Evolutionary conservation across 2,797 vertebrate species (phyloP).

Genomic region (Hylomyscus alleni): DNA sequence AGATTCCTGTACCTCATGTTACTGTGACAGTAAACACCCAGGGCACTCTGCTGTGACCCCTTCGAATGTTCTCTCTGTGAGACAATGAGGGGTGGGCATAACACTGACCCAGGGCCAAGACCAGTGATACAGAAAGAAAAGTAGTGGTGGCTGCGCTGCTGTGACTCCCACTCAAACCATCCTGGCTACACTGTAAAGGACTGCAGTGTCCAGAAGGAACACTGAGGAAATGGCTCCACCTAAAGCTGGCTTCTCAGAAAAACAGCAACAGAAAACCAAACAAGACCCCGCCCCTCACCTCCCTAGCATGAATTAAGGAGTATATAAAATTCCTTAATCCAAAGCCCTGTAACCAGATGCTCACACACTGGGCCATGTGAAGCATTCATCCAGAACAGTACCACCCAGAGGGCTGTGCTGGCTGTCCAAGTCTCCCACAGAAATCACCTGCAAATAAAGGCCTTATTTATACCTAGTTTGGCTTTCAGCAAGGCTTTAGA

Average conservation of each 20-base stretch:
- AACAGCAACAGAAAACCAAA: background rate
- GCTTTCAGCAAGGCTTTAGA: slow-evolving; percentile 53
- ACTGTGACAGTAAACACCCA: background rate
- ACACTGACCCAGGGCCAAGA: background rate
- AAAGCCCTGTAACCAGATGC: background rate
- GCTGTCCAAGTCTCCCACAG: slow-evolving; percentile 23
- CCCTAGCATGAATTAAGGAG: slow-evolving; percentile 6
- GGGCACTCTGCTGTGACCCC: background rate
- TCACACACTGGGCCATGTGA: slow-evolving; percentile 39
- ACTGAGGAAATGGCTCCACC: slow-evolving; percentile 79
- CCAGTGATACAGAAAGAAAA: background rate
- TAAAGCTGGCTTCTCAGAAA: slow-evolving; percentile 79
- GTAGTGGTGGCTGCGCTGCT: background rate
- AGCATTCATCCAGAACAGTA: slow-evolving; percentile 39
- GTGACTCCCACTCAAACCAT: background rate
- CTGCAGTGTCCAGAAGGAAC: slow-evolving; percentile 39
- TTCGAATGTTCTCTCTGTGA: rapidly evolving
- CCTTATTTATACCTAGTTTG: slow-evolving; percentile 42
- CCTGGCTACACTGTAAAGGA: slow-evolving; percentile 12
- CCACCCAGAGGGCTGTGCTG: background rate
- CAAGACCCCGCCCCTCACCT: background rate
- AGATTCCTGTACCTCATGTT: rapidly evolving
- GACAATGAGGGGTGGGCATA: background rate
- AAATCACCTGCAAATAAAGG: slow-evolving; percentile 39
- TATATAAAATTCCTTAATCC: background rate